Base-by-base conservation (phyloP, 2,888 invertebrate genomes). In the Leptopilina drosophilae region DNA sequence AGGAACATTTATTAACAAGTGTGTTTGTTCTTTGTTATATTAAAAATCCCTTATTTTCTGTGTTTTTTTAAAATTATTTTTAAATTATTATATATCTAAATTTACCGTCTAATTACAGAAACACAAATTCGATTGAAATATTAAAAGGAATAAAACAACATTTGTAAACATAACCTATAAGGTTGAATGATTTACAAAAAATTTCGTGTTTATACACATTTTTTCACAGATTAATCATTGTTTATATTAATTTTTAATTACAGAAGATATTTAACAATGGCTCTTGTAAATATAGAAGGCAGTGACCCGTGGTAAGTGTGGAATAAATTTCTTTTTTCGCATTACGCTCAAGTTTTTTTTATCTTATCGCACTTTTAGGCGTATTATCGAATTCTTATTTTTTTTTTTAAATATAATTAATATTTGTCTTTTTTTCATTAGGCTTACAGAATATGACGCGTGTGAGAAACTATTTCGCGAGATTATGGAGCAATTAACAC, bases 391-490 rank as follows among this genome's bases (percentile, higher is more conserved):
- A n/a, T 69, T 42, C 49, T 33, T 33, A 33, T 2, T 33, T 33
- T 46, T 67, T 67, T 64, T 69, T 40, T 12, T 9, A 53, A 76
- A 46, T 40, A 53, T 59, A 46, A 33, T 33, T 33, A 33, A 33
- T 33, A 33, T 33, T 33, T 33, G 33, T 33, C 33, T 49, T 53
- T 6, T 64, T 42, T 40, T 78, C 75, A 12, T 64, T 12, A 95
- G 95, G 95, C 90, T 95, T 14, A 89, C 93, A 0, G 95, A 95
- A 87, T 93, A 94, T 89, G 95, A 95, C 85, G 93, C 94, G 0
- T 95, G 95, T 85, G 94, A 95, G 86, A 94, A 94, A 81, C 88
- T 95, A 33, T 93, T 93, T 85, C 92, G 94, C 67, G 94, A 95
- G 84, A 94, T 95, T 73, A 94, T 94, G 92, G 94, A 94, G 80